Evolutionary conservation across 2,113 vertebrate genomes (phyloP).

Genomic region (Theristicus caerulescens): DNA sequence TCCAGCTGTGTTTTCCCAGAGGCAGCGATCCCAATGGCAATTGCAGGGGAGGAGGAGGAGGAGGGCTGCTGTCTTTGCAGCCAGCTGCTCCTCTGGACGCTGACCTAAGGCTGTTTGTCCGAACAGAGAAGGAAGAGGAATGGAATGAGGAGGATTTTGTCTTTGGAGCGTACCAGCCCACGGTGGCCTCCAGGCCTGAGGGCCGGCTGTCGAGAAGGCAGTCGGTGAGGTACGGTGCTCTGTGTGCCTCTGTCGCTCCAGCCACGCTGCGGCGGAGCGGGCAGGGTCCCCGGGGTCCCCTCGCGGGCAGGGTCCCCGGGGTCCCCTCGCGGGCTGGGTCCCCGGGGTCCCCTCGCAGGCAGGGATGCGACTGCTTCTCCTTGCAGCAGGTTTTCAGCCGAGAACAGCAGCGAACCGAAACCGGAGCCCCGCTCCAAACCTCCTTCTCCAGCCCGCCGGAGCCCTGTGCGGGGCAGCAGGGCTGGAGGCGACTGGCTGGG

Average conservation of each 20-base stretch:
- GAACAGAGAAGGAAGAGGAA: slow-evolving; percentile 64
- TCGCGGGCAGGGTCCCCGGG: rapidly evolving
- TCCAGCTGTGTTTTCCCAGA: not conserved
- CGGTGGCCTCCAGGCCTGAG: slow-evolving; percentile 68
- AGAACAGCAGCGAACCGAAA: slow-evolving; percentile 65
- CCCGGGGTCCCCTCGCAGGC: not conserved
- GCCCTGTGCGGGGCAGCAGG: slow-evolving; percentile 31
- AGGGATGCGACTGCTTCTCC: not conserved
- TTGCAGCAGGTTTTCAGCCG: slow-evolving; percentile 82
- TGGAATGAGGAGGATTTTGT: slow-evolving; percentile 75
- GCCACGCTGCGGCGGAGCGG: not conserved
- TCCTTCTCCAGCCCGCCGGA: not conserved
- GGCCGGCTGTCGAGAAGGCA: slow-evolving; percentile 77
- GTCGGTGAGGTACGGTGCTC: slow-evolving; percentile 77
- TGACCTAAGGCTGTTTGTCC: not conserved
- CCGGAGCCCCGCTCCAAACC: slow-evolving; percentile 71
- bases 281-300: not conserved
- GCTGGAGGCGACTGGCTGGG: slow-evolving; percentile 82
- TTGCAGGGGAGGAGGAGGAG: not conserved
- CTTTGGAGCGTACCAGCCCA: slow-evolving; percentile 87
- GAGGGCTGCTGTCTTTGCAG: not conserved
- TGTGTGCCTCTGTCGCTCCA: not conserved
- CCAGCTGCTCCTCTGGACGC: not conserved
- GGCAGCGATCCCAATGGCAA: not conserved
- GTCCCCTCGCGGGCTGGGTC: not conserved